A percentile compares a stretch with the other conserved stretches of the same genome.
Evolutionary conservation across 2,797 vertebrate species (phyloP).

Genomic region (Takifugu ocellatus): DNA sequence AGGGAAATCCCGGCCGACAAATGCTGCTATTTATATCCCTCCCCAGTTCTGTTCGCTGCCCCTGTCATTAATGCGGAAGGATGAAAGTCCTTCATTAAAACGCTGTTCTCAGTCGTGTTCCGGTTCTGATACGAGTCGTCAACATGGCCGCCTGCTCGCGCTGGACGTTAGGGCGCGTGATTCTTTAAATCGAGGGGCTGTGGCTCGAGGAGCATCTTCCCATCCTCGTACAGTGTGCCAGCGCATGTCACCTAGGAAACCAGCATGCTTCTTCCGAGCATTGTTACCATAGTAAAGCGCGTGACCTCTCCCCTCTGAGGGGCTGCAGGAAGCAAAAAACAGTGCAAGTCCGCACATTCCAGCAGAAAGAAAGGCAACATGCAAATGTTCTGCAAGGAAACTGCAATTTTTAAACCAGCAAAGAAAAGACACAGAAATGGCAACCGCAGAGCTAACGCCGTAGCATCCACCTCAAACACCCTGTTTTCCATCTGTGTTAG

Average conservation of each 20-base stretch:
- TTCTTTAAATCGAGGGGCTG: not conserved
- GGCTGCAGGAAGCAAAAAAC: too few relatives aligned
- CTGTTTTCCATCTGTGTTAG: too few relatives aligned
- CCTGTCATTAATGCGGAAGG: constrained; percentile 51
- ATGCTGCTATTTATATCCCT: constrained; percentile 69
- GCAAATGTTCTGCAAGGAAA: too few relatives aligned
- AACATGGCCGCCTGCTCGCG: too few relatives aligned
- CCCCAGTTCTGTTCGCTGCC: constrained; percentile 46
- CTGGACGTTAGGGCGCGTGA: too few relatives aligned
- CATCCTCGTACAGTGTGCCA: constrained; percentile 22
- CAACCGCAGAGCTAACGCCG: too few relatives aligned
- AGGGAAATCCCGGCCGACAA: constrained; percentile 68
- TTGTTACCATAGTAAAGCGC: constrained; percentile 62
- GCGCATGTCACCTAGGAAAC: constrained; percentile 64
- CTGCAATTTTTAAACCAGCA: too few relatives aligned
- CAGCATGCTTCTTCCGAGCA: constrained; percentile 28
- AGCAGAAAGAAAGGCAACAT: too few relatives aligned
- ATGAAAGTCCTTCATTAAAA: constrained; percentile 65
- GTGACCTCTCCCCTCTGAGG: constrained; percentile 36
- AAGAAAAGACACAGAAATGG: too few relatives aligned
- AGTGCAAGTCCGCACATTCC: too few relatives aligned
- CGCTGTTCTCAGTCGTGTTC: not conserved
- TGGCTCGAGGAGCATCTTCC: constrained; percentile 15
- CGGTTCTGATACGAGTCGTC: too few relatives aligned
- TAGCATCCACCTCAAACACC: too few relatives aligned